Evolutionary conservation across 2,113 vertebrate genomes (phyloP).

Genomic region (Enhydra lutris): DNA sequence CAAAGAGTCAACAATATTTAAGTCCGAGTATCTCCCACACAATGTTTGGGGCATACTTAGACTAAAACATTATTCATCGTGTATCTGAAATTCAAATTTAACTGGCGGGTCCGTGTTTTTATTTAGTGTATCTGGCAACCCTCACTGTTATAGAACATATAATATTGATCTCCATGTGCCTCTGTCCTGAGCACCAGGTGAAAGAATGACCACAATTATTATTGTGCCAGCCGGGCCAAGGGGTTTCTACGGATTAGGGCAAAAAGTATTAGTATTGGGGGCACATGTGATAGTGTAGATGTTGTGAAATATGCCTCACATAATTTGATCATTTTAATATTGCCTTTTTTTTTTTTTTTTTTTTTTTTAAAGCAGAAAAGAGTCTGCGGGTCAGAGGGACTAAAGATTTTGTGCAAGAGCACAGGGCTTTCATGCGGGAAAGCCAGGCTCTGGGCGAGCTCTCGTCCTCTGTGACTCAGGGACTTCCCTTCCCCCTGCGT

Average conservation of each 20-base stretch:
- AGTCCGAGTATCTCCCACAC: not conserved
- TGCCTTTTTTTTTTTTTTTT: not conserved
- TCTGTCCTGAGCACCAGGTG: not conserved
- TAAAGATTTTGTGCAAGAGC: not conserved
- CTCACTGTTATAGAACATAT: not conserved
- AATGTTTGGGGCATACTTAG: not conserved
- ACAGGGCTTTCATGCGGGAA: not conserved
- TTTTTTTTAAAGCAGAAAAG: not conserved
- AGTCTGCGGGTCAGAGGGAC: not conserved
- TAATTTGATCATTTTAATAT: not conserved
- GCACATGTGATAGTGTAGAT: not conserved
- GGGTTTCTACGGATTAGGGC: not conserved
- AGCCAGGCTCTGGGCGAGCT: not conserved
- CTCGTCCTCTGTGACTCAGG: not conserved
- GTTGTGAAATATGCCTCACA: not conserved
- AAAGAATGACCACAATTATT: not conserved
- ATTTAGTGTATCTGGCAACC: not conserved
- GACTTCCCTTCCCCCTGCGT: fast-evolving
- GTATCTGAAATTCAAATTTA: not conserved
- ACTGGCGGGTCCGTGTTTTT: not conserved
- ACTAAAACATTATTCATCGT: not conserved
- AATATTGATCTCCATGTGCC: not conserved
- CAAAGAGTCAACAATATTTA: not conserved
- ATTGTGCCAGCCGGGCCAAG: no score
- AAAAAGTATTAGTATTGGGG: not conserved